These are phyloP conservation scores for Caenorhabditis sp. DNA, from an alignment of 2,888 invertebrate species.

Conservation along the genomic window DNA sequence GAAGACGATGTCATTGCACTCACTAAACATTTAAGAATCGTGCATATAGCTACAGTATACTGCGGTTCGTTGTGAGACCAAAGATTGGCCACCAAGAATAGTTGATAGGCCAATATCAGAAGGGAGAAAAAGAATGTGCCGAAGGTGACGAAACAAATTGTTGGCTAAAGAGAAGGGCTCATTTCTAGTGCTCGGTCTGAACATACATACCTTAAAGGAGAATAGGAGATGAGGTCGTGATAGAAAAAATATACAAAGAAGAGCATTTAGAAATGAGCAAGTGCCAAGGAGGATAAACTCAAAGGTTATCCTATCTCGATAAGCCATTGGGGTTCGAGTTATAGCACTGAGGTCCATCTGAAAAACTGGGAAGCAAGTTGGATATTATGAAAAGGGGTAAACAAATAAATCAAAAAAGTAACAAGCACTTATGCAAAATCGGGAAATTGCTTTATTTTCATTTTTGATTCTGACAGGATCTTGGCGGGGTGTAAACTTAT, in stretches of 20 bases:
- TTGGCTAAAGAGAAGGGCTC: no score
- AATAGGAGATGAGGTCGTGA: constrained; percentile 17
- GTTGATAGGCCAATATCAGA: constrained; percentile 27
- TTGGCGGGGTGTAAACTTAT: no score
- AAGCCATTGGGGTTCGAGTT: constrained; percentile 24
- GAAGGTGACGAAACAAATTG: constrained; percentile 34
- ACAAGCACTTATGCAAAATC: no score
- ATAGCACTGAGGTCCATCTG: no score
- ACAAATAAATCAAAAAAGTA: no score
- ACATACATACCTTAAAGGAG: constrained; percentile 22
- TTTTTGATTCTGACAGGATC: no score
- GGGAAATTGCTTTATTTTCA: no score
- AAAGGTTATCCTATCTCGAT: constrained; percentile 37
- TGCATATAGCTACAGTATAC: constrained; percentile 24
- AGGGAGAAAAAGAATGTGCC: constrained; percentile 33
- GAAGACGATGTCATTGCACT: constrained; percentile 34
- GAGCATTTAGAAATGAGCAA: constrained; percentile 28
- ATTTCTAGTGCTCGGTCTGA: no score
- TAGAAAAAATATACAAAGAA: constrained; percentile 28
- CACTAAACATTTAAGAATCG: constrained; percentile 34
- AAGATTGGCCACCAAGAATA: constrained; percentile 18
- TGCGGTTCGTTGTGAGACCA: constrained; percentile 25
- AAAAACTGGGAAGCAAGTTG: no score
- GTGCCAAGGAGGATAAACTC: constrained; percentile 29
- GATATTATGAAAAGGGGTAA: no score